A percentile compares a stretch with the other conserved stretches of the same genome.
Evolutionary conservation across 2,113 vertebrate species (phyloP).

Genomic region (Puntigrus tetrazona): DNA sequence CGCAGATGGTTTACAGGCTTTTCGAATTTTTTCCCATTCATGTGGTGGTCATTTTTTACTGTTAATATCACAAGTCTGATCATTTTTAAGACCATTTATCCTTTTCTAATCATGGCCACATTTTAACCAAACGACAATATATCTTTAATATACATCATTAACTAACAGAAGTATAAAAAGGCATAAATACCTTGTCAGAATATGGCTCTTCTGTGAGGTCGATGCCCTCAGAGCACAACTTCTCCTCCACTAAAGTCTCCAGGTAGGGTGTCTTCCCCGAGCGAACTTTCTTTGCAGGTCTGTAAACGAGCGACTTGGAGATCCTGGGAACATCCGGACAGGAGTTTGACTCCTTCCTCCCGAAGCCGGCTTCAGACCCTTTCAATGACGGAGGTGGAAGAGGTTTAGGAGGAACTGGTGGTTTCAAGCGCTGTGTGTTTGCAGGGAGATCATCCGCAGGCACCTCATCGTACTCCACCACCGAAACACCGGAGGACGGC

Average conservation of each 20-base stretch:
- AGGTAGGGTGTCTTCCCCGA: slow-evolving; percentile 71
- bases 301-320: slow-evolving; percentile 56
- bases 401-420: slow-evolving; percentile 50
- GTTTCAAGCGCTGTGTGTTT: slow-evolving; percentile 17
- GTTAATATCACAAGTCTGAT: not conserved
- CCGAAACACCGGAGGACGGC: not conserved
- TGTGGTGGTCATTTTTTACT: too few species aligned
- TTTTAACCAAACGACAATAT: not conserved
- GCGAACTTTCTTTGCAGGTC: slow-evolving; percentile 72
- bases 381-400: not conserved
- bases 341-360: slow-evolving; percentile 14
- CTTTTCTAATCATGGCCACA: not conserved
- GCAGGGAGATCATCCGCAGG: slow-evolving; percentile 7
- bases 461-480: slow-evolving; percentile 31
- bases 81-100: not conserved
- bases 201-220: slow-evolving; percentile 83
- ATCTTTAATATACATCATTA: not conserved
- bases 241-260: slow-evolving; percentile 76
- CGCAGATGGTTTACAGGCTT: not conserved
- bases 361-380: not conserved
- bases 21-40: not conserved
- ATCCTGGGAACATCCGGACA: not conserved
- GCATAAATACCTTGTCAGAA: slow-evolving; percentile 77
- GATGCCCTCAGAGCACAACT: slow-evolving; percentile 76
- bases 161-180: not conserved